Evolutionary conservation across 1,140 invertebrate genomes (phyloP).

Genomic region (Propsilocerus akamusi): DNA sequence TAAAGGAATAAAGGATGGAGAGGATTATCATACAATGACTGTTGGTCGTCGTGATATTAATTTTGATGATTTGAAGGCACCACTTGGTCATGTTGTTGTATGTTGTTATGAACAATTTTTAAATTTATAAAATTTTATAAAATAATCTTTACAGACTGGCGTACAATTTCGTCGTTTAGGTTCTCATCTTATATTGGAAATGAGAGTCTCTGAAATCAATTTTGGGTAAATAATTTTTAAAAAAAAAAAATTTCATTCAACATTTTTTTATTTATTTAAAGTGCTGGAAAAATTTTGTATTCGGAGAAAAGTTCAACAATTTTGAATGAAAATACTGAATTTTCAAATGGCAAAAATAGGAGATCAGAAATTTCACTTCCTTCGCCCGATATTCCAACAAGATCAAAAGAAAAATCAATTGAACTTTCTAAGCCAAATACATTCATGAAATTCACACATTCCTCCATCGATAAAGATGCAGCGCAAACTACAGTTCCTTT

Average conservation of each 20-base stretch:
- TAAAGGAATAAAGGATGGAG: constrained; percentile 28
- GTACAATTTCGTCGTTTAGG: constrained; percentile 55
- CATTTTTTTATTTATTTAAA: not conserved
- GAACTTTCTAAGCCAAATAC: constrained; percentile 50
- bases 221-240: constrained; percentile 33
- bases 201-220: constrained; percentile 55
- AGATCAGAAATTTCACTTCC: constrained; percentile 32
- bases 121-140: not conserved
- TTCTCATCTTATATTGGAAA: constrained; percentile 66
- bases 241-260: not conserved
- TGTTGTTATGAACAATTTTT: not conserved
- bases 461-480: constrained; percentile 57
- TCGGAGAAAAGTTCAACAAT: constrained; percentile 47
- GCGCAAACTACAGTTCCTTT: constrained; percentile 74
- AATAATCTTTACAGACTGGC: constrained; percentile 24
- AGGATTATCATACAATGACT: constrained; percentile 53
- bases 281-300: constrained; percentile 39
- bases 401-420: constrained; percentile 28
- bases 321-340: constrained; percentile 61
- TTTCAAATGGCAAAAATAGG: constrained; percentile 5
- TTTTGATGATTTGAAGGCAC: constrained; percentile 53
- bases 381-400: constrained; percentile 49
- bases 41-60: constrained; percentile 60
- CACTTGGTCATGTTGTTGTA: constrained; percentile 41
- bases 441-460: constrained; percentile 55